Evolutionary conservation across 2,888 invertebrate genomes (phyloP), one percentile per base, ranked within the genome.

Genomic region (Epirrhoe alternata): DNA sequence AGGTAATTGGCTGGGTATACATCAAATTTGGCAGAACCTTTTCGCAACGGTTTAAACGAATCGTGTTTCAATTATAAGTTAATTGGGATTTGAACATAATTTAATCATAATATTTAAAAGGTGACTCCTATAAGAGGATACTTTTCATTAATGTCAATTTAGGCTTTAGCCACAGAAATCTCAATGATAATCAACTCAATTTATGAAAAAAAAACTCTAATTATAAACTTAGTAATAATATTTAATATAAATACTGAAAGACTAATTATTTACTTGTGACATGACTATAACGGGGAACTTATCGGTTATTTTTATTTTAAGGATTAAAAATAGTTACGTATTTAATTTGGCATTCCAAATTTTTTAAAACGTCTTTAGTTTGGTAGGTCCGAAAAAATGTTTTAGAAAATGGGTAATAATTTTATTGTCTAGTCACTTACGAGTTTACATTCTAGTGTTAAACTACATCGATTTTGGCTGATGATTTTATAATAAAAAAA

Each of bases 351-450:
- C 67, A 68, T 55, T 64, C 47, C 51, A 52, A 64, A 57, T 60
- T 64, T 60, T 64, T 49, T 38, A 53, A 58, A 52, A 53, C 49
- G 49, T 50, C 24, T 24, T n/a, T n/a, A 24, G 24, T 24, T 57
- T 53, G 53, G 49, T 50, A 54, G 58, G 38, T 67, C 45, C 50
- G 51, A 59, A 50, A 16, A 58, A 64, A 61, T 8, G 47, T 61
- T 55, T 54, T 42, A 62, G 49, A 69, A 63, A 24, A 55, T 45
- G 63, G 62, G 60, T 61, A 66, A 52, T 61, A 65, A 74, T 80
- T 76, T 86, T 87, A 87, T 86, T 87, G 87, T 87, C 86, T 85
- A 84, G 75, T 86, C 86, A 87, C 86, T 77, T 82, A 77, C 68
- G 70, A 69, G 61, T 62, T 64, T 59, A 65, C 51, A 60, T 61